Base-by-base conservation (phyloP, 2,888 invertebrate genomes). In the Chaitophorus viminalis region DNA sequence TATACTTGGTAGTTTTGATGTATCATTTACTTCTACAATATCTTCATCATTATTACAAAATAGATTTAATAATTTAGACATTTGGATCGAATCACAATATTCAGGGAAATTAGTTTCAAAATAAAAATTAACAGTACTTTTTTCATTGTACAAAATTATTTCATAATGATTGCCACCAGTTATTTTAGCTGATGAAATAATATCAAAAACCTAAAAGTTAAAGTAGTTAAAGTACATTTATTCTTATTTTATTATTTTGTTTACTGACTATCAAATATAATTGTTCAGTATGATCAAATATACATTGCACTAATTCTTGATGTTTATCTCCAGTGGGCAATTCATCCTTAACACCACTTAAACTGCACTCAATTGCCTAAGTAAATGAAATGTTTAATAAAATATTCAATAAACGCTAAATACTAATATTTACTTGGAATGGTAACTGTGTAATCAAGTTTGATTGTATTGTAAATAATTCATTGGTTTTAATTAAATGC, bases 151-250 rank as follows among this genome's bases (percentile, higher is more conserved):
- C 8, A 87, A 79, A 54, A 87, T 46, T 3, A 87, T 74, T 79
- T 87, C 74, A 79, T 87, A 87, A 74, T 74, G 87, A 72, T 65
- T 81, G 25, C 79, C 87, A 29, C 39, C 60, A 60, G 87, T 81
- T 25, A 36, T 52, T 11, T 25, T 74, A 39, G 60, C 60, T 74
- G 72, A 54, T 60, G 21, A 36, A 60, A 36, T 29, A 36, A 39
- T 74, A 60, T 87, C 21, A 25, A 33, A 21, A 17, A 87, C 46
- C 87, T 87, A 74, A 25, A 31, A 68, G 33, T 54, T 25, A 18
- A n/a, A 77, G 29, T 76, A 52, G 1, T 46, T 76, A 17, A 31
- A 65, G 25, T 65, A 21, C 21, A 18, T 75, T 21, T 29, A 75
- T 21, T 18, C 0, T 9, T 39, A 65, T 46, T 29, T 60, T n/a